phyloP scores from a whole-genome alignment of 2,113 vertebrate species.

The Hyperoodon ampullatus region DNA sequence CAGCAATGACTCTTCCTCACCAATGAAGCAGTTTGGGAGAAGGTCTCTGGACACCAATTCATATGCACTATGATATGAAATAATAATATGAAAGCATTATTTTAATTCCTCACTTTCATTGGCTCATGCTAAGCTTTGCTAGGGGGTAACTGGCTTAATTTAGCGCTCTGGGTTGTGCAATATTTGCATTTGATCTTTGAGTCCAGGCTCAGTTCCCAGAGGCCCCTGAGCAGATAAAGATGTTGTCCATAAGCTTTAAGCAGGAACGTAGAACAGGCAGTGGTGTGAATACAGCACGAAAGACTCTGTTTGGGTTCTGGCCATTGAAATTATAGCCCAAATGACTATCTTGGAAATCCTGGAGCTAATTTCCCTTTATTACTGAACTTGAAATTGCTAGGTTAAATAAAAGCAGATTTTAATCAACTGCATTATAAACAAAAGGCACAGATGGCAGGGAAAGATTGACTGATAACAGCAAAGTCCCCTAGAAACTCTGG shows the following conservation, averaged over 20 bases:
- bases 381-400: constrained; percentile 72
- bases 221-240: not conserved
- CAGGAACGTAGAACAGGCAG: not conserved
- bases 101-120: not conserved
- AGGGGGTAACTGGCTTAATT: not conserved
- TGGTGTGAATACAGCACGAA: not conserved
- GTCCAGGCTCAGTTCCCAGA: not conserved
- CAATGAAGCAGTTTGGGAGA: not conserved
- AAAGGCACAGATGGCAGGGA: constrained; percentile 72
- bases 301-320: not conserved
- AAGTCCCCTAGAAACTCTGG: not conserved
- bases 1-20: not conserved
- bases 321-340: not conserved
- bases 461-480: constrained; percentile 69
- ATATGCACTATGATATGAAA: too few relatives aligned
- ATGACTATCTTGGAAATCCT: constrained; percentile 29
- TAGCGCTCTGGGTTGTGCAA: not conserved
- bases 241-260: not conserved
- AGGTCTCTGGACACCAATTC: not conserved
- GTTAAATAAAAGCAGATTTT: constrained; percentile 76
- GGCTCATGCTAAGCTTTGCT: not conserved
- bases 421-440: constrained; percentile 73
- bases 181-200: constrained; percentile 16
- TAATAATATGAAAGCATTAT: not conserved
- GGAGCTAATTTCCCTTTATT: constrained; percentile 69